These are phyloP conservation scores for Cyprinella venusta DNA, from an alignment of 2,797 vertebrate species.

Conservation along the genomic window DNA sequence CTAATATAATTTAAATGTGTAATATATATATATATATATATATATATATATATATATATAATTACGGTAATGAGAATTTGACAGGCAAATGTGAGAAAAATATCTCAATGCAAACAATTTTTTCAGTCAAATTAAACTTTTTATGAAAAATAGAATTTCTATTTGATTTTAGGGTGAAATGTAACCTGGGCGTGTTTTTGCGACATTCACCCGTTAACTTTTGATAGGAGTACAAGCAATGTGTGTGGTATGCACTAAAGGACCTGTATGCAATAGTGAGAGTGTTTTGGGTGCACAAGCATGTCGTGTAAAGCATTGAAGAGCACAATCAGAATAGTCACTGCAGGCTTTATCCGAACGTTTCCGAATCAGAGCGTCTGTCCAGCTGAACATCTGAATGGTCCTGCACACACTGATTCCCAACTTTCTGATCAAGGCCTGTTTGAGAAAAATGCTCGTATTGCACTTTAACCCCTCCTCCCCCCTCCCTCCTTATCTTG, in stretches of 20 bases:
- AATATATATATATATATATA: background rate
- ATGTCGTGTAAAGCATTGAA: constrained; percentile 70
- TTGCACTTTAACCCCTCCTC: constrained; percentile 81
- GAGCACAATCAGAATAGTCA: constrained; percentile 78
- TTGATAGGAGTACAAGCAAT: constrained; percentile 38
- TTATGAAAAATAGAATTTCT: background rate
- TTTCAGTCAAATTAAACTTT: background rate
- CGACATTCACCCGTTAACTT: background rate
- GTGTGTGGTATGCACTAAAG: constrained; percentile 39
- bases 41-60: background rate
- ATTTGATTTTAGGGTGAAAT: background rate
- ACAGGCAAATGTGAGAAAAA: background rate
- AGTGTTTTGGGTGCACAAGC: constrained; percentile 36
- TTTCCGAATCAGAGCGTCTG: constrained; percentile 33
- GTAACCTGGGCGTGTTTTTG: background rate
- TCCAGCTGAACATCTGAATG: constrained; percentile 19
- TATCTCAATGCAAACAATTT: background rate
- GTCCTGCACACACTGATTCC: constrained; percentile 70
- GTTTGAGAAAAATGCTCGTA: constrained; percentile 74
- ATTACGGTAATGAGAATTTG: background rate
- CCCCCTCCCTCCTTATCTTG: constrained; percentile 74
- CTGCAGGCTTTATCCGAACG: constrained; percentile 60
- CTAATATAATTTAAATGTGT: background rate
- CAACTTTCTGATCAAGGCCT: constrained; percentile 70
- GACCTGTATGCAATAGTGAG: constrained; percentile 55